Evolutionary conservation across 2,113 vertebrate genomes (phyloP), one percentile per base, ranked within the genome.

Genomic region (Tenebrosternarchus preto): DNA sequence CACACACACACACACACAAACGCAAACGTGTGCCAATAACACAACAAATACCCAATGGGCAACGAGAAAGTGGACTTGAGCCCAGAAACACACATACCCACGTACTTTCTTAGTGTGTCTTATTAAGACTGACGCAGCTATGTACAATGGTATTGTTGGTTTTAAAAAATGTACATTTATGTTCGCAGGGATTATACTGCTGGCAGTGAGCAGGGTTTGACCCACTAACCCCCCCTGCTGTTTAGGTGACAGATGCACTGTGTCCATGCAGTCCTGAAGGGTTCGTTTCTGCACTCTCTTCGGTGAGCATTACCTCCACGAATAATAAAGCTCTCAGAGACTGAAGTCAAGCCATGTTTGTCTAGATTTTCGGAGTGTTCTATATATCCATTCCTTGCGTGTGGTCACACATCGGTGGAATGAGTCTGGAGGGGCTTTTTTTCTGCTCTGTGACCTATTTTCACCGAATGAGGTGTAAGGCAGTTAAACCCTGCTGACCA

Each of bases 21-120:
- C n/a, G n/a, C n/a, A n/a, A n/a, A n/a, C n/a, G n/a, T n/a, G n/a
- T n/a, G n/a, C 60, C 24, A 75, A 61, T 22, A 56, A 59, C 46
- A 64, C 24, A 43, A 76, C 31, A 73, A 67, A 69, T n/a, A 24
- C 39, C n/a, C 63, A 46, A n/a, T 33, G 36, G n/a, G 50, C 31
- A 57, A 29, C 17, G 9, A 63, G 24, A 39, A 72, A 8, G 15
- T 71, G 3, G 57, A 11, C 33, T 60, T 46, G n/a, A 27, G 29
- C 56, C 33, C 43, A 29, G 4, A 7, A 63, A 15, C 29, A 67
- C 19, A 36, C 27, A 33, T 3, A 31, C 43, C 8, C 15, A 64
- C 61, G 20, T 9, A 4, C 4, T 0, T 33, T 31, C 27, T 20
- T 33, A 19, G 19, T 36, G 43, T 50, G 43, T 20, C 29, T 20